Base-by-base conservation (phyloP, 2,113 vertebrate species). In the Vidua macroura region DNA sequence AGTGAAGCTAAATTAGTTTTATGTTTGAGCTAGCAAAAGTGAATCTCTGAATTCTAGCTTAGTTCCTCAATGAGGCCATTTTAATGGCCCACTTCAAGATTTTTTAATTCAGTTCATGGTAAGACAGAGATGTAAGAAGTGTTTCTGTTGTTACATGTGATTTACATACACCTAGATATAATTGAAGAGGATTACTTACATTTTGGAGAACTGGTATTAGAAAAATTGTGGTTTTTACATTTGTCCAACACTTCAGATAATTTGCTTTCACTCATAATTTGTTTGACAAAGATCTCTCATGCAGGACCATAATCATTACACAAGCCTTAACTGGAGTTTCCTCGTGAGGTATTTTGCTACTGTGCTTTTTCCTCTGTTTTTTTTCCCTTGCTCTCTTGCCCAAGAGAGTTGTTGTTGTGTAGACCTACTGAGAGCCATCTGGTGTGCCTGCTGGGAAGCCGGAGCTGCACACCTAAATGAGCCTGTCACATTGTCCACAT, bases 341-440 rank as follows among this genome's bases (percentile, higher is more conserved):
- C 69, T 85, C 0, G 0, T 77, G 90, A 88, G 76, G 23, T 86
- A 8, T 56, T 86, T 87, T 78, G 60, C 49, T 90, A 68, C 78
- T 78, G 41, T 94, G 31, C 9, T 28, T 80, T 79, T 56, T 33
- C 7, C 15, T 13, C 15, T 18, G 7, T 19, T 82, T 76, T 39
- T 63, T 66, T 56, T 22, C 35, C 58, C 30, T 86, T 81, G 35
- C 46, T 89, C 1, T 84, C 14, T 78, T 88, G 64, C 90, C 92
- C 88, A 78, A 5, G 92, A 92, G 93, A 78, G 37, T 69, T 83
- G 83, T 80, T 91, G 46, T 58, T 72, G n/a, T 58, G 33, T 49
- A 70, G 69, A 25, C 64, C 77, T 78, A 44, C 87, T 80, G 89
- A 83, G 89, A 91, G 56, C 93, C 90, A 86, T 90, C 95, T 95